These are phyloP conservation scores for Pomacea canaliculata DNA, from an alignment of 2,888 invertebrate genomes.

Conservation along the genomic window DNA sequence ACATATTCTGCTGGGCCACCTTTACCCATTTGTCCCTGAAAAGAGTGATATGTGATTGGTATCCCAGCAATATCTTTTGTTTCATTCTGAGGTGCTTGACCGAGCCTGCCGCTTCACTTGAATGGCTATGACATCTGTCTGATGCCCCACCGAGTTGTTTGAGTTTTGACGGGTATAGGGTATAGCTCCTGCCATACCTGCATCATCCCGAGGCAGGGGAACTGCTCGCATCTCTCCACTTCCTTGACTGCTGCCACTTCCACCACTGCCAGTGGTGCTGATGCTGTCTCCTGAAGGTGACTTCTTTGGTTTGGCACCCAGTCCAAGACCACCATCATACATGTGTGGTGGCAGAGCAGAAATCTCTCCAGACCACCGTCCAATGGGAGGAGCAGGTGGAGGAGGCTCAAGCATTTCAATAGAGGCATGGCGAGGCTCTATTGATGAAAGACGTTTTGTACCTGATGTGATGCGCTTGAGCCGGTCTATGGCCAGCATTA, in stretches of 20 bases:
- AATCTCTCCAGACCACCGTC: conserved; percentile 59
- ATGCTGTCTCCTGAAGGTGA: conserved; percentile 60
- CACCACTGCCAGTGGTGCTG: conserved; percentile 52
- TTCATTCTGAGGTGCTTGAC: conserved; percentile 36
- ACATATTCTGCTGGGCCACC: conserved; percentile 33
- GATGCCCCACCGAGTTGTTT: conserved; percentile 41
- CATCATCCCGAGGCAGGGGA: conserved; percentile 32
- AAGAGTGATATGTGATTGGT: conserved; percentile 74
- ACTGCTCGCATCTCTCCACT: conserved; percentile 33
- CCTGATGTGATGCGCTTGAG: conserved; percentile 81
- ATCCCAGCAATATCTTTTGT: conserved; percentile 43
- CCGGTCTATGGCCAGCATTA: conserved; percentile 95
- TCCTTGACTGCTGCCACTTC: conserved; percentile 28
- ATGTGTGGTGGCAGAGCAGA: conserved; percentile 28
- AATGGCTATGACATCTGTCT: conserved; percentile 71
- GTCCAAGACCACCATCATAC: conserved; percentile 23
- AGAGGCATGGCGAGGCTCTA: conserved; percentile 48
- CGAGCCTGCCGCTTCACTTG: conserved; percentile 46
- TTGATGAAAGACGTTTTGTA: conserved; percentile 57
- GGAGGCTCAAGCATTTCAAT: conserved; percentile 56
- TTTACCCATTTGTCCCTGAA: conserved; percentile 73
- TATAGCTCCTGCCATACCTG: conserved; percentile 27
- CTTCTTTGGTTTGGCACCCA: conserved; percentile 44
- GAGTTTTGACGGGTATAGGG: conserved; percentile 32
- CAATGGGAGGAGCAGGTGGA: conserved; percentile 45